Base-by-base conservation (phyloP, 2,797 vertebrate species). In the Numenius phaeopus region DNA sequence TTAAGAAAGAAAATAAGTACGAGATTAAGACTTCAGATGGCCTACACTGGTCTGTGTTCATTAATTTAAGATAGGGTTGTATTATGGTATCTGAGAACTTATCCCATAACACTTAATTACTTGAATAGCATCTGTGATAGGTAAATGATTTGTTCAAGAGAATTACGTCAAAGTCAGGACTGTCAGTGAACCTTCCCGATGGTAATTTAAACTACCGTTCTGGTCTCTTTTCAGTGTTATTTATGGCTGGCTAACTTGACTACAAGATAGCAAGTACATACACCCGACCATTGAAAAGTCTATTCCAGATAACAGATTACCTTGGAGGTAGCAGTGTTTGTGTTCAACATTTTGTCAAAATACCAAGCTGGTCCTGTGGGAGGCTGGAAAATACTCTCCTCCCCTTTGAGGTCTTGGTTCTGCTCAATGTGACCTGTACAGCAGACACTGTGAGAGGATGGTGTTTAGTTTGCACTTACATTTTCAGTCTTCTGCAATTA, bases 151-250 rank as follows among this genome's bases (percentile, higher is more conserved):
- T 50, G 24, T 50, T 81, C 52, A 93, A 73, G 50, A 95, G 88
- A 90, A 87, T 34, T 92, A 69, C 78, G 66, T 61, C 50, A 40
- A 88, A 70, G 70, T 84, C n/a, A 34, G 78, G 37, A 42, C 62
- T 96, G 93, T 62, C 91, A 89, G 62, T 54, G 59, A 96, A 95
- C 79, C 61, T 91, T 97, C 42, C 39, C 5, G 14, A n/a, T 4
- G 22, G 77, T 91, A 95, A 96, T 79, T 76, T 94, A 85, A 96
- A 83, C 85, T 92, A 95, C 89, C 40, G 54, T 87, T 59, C 46
- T 93, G 70, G 62, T 90, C 83, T 95, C 67, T 76, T 92, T 95
- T 88, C 88, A 64, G 86, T 91, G 73, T 97, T 92, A 96, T 96
- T 97, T 97, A 97, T 73, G 64, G 59, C 70, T 92, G 57, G 40